These are phyloP conservation scores for Sarcophaga variegata DNA, from an alignment of 2,888 invertebrate species.

Conservation along the genomic window DNA sequence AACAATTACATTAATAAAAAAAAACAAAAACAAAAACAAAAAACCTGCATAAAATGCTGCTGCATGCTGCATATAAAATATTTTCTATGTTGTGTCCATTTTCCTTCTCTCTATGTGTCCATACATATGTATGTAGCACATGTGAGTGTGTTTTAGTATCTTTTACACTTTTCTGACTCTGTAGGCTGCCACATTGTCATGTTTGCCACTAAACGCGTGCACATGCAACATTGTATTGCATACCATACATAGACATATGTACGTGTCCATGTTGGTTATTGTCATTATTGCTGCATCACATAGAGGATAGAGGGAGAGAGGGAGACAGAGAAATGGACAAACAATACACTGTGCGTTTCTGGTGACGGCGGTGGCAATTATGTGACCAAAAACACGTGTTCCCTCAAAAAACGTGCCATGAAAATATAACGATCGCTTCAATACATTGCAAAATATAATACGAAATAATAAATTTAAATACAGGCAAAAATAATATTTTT, in stretches of 20 bases:
- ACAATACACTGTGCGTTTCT: conserved; percentile 47
- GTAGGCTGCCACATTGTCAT: conserved; percentile 15
- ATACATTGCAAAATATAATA: background rate
- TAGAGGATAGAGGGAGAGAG: background rate
- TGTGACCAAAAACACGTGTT: conserved; percentile 55
- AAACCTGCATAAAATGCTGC: conserved; percentile 18
- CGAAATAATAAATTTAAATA: background rate
- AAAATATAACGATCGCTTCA: conserved; percentile 17
- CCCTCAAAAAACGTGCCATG: conserved; percentile 45
- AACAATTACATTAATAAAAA: conserved; percentile 1
- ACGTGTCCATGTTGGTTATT: conserved; percentile 7
- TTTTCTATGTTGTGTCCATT: background rate
- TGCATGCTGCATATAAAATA: conserved; percentile 40
- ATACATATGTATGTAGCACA: background rate
- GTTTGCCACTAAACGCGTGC: background rate
- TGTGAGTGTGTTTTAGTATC: too few relatives aligned
- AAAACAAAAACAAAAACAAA: background rate
- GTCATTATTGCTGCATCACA: conserved; percentile 16
- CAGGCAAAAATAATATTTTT: background rate
- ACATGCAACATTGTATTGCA: conserved; percentile 33
- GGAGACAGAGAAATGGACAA: conserved; percentile 45
- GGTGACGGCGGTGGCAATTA: conserved; percentile 31
- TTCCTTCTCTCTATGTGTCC: background rate
- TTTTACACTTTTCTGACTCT: too few relatives aligned
- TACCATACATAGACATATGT: conserved; percentile 33